These are phyloP conservation scores for Oncopodura yosiiana DNA, from an alignment of 1,140 invertebrate species.

Conservation along the genomic window DNA sequence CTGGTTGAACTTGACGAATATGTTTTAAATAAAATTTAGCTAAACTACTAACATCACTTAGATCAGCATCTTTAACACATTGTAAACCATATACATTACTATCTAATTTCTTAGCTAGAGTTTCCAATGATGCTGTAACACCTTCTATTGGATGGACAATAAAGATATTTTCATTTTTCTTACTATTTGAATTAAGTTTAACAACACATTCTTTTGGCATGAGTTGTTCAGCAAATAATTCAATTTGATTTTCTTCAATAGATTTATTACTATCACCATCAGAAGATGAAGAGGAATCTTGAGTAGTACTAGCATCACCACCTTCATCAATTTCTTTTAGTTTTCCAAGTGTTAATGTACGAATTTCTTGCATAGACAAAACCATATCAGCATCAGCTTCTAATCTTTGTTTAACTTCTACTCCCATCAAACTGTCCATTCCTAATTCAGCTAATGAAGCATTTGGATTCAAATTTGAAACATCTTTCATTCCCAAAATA, in stretches of 20 bases:
- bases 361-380: slow-evolving; percentile 70
- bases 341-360: slow-evolving; percentile 62
- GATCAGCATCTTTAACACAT: slow-evolving; percentile 64
- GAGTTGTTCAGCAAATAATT: slow-evolving; percentile 39
- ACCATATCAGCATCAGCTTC: slow-evolving; percentile 71
- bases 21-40: slow-evolving; percentile 64
- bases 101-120: slow-evolving; percentile 57
- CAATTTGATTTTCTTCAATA: slow-evolving; percentile 36
- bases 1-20: slow-evolving; percentile 51
- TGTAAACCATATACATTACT: slow-evolving; percentile 81
- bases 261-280: slow-evolving; percentile 7
- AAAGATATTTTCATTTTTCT: slow-evolving; percentile 50
- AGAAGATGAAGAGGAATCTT: slow-evolving; percentile 26
- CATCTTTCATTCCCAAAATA: slow-evolving; percentile 78
- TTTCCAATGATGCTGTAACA: slow-evolving; percentile 55
- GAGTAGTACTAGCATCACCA: slow-evolving; percentile 39
- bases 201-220: slow-evolving; percentile 45
- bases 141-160: slow-evolving; percentile 90
- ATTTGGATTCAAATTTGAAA: slow-evolving; percentile 58
- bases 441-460: slow-evolving; percentile 80
- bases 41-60: slow-evolving; percentile 59
- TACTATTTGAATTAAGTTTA: slow-evolving; percentile 41
- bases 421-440: slow-evolving; percentile 91
- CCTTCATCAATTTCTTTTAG: slow-evolving; percentile 54
- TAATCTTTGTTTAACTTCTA: slow-evolving; percentile 73